A percentile compares a stretch with the other conserved stretches of the same genome.
These are phyloP conservation scores for Athene noctua DNA, from an alignment of 2,113 vertebrate species.

Conservation along the genomic window DNA sequence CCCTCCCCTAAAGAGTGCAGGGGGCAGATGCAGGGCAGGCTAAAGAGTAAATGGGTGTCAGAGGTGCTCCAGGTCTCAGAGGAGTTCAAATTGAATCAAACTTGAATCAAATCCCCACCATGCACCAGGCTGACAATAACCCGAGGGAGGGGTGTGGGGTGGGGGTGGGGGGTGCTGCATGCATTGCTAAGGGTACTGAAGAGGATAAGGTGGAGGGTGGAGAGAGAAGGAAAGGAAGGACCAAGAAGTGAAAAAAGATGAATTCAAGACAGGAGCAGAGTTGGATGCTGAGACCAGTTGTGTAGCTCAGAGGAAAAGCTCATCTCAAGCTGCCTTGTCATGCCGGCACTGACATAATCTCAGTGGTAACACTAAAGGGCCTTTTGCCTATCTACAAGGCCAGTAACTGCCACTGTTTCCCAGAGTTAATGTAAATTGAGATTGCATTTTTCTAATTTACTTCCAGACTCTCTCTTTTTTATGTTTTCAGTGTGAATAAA, in stretches of 20 bases:
- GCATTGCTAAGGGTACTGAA: not conserved
- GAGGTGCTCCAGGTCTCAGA: fast-evolving
- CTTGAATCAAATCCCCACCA: not conserved
- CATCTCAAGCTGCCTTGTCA: not conserved
- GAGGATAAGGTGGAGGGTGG: not conserved
- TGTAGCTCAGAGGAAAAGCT: not conserved
- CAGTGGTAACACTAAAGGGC: not conserved
- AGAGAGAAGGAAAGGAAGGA: not conserved
- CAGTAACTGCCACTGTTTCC: not conserved
- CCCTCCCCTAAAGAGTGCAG: not conserved
- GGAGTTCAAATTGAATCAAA: not conserved
- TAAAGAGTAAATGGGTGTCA: not conserved
- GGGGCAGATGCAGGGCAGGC: not conserved
- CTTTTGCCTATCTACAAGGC: not conserved
- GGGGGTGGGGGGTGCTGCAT: no score
- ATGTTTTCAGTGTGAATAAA: not conserved
- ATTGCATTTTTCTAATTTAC: not conserved
- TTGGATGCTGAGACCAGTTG: not conserved
- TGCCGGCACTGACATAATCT: fast-evolving
- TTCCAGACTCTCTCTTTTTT: not conserved
- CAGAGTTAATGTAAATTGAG: not conserved
- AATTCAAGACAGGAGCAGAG: not conserved
- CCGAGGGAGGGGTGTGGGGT: no score
- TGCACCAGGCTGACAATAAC: not conserved
- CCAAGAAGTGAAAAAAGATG: not conserved